Conservation (phyloP, 2,888 invertebrate species). For the Troides helena region DNA sequence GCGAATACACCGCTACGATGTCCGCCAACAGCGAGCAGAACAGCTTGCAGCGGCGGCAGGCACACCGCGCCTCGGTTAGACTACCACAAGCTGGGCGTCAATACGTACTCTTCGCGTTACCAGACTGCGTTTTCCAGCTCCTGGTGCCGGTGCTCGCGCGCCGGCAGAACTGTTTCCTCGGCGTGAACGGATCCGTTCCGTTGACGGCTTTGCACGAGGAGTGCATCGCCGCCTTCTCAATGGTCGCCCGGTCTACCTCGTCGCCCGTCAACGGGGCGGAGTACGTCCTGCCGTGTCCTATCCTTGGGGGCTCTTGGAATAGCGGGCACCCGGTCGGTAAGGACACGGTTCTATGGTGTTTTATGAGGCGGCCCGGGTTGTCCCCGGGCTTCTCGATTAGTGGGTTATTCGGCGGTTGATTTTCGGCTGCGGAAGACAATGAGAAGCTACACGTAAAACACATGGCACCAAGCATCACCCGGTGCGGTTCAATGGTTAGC, state of each 20-base stretch:
- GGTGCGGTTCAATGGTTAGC: slow-evolving; percentile 36
- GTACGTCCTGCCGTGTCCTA: slow-evolving; percentile 83
- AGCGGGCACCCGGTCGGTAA: slow-evolving; percentile 63
- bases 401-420: slow-evolving; percentile 70
- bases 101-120: slow-evolving; percentile 76
- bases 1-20: not conserved
- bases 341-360: slow-evolving; percentile 69
- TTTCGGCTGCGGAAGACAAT: slow-evolving; percentile 73
- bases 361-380: slow-evolving; percentile 50
- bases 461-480: slow-evolving; percentile 67
- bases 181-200: slow-evolving; percentile 49
- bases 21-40: slow-evolving; percentile 20
- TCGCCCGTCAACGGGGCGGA: slow-evolving; percentile 84
- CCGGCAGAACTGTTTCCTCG: slow-evolving; percentile 63
- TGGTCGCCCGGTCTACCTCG: slow-evolving; percentile 59
- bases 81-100: slow-evolving; percentile 33
- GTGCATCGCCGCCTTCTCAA: slow-evolving; percentile 57
- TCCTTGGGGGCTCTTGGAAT: slow-evolving; percentile 63
- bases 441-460: slow-evolving; percentile 73
- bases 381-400: slow-evolving; percentile 64
- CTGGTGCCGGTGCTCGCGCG: slow-evolving; percentile 72
- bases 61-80: slow-evolving; percentile 12
- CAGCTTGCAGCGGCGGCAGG: slow-evolving; percentile 8
- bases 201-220: slow-evolving; percentile 64
- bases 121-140: slow-evolving; percentile 70